Percentiles rank a stretch among this genome's conserved stretches.
phyloP scores from a whole-genome alignment of 2,797 vertebrate genomes.

The Iguana delicatissima region DNA sequence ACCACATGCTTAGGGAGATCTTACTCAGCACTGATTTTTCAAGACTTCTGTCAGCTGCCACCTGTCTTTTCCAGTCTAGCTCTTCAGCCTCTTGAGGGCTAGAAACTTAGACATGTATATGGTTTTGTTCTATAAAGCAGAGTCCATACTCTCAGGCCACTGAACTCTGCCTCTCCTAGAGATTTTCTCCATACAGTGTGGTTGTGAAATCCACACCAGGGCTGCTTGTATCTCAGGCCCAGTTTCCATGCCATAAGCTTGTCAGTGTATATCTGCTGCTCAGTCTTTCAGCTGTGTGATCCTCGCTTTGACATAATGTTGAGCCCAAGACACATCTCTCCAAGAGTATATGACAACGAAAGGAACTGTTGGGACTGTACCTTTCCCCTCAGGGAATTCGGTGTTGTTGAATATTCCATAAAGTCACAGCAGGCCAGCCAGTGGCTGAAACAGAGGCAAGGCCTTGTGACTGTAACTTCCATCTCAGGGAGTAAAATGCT shows the following conservation, averaged over 20 bases:
- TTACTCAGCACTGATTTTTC: neutral
- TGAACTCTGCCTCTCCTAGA: neutral
- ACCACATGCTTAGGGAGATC: neutral
- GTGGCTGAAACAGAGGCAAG: no score
- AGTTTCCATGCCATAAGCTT: neutral
- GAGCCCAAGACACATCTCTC: neutral
- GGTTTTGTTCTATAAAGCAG: neutral
- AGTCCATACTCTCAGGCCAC: no score
- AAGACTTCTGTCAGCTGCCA: no score
- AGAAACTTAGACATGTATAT: neutral
- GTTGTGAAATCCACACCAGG: neutral
- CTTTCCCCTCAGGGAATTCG: neutral
- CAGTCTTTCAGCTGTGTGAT: neutral
- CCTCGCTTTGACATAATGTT: neutral
- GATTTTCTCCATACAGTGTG: neutral
- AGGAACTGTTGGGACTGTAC: neutral
- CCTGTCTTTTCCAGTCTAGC: neutral
- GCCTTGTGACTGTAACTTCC: no score
- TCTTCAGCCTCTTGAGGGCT: neutral
- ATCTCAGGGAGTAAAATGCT: neutral
- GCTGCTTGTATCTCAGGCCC: neutral
- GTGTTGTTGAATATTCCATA: no score
- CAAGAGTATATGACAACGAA: neutral
- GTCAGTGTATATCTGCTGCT: neutral
- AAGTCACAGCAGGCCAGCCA: no score